phyloP scores from a whole-genome alignment of 2,113 vertebrate genomes.

The Uropsilus gracilis region DNA sequence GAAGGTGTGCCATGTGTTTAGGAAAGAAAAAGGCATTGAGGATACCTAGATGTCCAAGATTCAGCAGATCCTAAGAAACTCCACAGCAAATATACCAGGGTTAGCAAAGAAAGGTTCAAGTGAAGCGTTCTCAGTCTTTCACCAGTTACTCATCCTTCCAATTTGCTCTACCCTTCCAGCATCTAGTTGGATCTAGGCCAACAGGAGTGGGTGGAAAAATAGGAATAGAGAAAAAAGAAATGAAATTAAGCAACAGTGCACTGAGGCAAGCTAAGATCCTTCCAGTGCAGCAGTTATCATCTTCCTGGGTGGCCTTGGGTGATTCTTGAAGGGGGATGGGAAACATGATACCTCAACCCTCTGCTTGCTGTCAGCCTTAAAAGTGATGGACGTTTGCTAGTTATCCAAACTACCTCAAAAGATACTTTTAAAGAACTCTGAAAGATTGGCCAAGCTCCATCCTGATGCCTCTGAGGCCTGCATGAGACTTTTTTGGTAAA shows the following conservation, averaged over 20 bases:
- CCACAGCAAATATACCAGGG: neutral
- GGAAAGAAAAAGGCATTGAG: neutral
- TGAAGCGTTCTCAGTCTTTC: neutral
- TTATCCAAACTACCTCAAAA: neutral
- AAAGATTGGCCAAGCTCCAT: neutral
- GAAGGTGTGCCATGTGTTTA: too few relatives aligned
- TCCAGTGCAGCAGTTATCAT: neutral
- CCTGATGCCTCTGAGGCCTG: neutral
- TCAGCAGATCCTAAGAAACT: neutral
- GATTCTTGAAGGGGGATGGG: neutral
- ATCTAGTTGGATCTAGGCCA: conserved; percentile 20
- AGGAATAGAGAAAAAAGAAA: conserved; percentile 73
- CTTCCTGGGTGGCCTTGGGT: neutral
- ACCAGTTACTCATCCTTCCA: neutral
- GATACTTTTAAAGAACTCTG: neutral
- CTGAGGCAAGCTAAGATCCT: neutral
- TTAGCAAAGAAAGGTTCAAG: neutral
- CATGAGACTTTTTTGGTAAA: neutral
- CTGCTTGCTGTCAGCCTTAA: neutral
- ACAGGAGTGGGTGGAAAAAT: conserved; percentile 55
- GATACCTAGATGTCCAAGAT: neutral
- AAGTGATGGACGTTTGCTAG: neutral
- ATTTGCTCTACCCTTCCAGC: neutral
- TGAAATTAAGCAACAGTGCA: conserved; percentile 34
- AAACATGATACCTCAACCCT: neutral